phyloP scores from a whole-genome alignment of 1,140 invertebrate species.

The Pseudomyrmex pallidus region DNA sequence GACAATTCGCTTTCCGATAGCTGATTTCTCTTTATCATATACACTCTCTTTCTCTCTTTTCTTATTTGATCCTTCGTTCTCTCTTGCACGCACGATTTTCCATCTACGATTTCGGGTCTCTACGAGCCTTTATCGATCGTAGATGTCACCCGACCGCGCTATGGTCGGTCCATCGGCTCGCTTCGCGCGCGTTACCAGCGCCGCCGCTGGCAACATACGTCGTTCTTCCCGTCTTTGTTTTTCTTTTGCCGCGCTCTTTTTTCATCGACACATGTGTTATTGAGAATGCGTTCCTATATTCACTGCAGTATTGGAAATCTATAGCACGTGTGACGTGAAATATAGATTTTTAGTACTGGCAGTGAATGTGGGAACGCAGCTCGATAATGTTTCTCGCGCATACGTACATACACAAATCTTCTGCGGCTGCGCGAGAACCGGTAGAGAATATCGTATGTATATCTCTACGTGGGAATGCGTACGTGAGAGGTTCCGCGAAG shows the following conservation, averaged over 20 bases:
- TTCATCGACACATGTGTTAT: neutral
- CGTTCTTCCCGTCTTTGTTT: neutral
- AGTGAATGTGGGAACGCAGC: too few relatives aligned
- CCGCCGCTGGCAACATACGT: constrained; percentile 51
- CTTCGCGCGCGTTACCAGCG: constrained; percentile 60
- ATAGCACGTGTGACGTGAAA: too few relatives aligned
- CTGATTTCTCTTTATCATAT: neutral
- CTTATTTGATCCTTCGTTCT: neutral
- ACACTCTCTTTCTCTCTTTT: constrained; percentile 3
- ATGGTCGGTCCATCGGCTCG: constrained; percentile 62
- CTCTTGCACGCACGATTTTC: constrained; percentile 6
- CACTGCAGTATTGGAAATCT: too few relatives aligned
- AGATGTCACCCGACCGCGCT: constrained; percentile 62
- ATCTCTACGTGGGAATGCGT: too few relatives aligned
- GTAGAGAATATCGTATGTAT: neutral
- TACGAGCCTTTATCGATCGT: constrained; percentile 73
- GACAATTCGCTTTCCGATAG: neutral
- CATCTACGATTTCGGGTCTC: constrained; percentile 22
- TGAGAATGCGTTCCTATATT: too few relatives aligned
- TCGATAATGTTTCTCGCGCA: too few relatives aligned
- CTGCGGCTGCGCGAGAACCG: constrained; percentile 29
- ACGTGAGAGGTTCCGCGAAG: neutral
- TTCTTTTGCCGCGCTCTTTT: neutral
- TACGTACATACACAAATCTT: too few relatives aligned
- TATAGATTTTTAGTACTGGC: too few relatives aligned